Evolutionary conservation across 1,140 invertebrate genomes (phyloP), one percentile per base, ranked within the genome.

Genomic region (Aphelinus atriplicis): DNA sequence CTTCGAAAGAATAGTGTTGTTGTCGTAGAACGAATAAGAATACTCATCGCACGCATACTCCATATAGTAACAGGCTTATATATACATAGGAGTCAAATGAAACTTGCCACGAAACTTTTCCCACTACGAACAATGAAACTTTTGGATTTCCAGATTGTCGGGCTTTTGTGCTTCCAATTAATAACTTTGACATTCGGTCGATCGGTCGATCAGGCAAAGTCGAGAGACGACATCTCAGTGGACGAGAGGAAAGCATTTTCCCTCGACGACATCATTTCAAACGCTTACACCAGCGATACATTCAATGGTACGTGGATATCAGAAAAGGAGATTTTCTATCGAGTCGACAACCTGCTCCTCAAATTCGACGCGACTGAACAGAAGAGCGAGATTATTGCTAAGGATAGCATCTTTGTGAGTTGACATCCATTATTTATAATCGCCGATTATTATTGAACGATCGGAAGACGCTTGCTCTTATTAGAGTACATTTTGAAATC

Each of bases 251-350:
- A 79, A 50, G 77, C 79, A n/a, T 80, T 81, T 79, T 75, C 78
- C 45, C 78, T 84, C 45, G 81, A 84, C 64, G 82, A 83, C 62
- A 78, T 81, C 43, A 80, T 81, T 70, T 73, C 64, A 7, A 80
- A 78, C 68, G 55, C 69, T 79, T 82, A 78, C 75, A 77, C 3
- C 9, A 76, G 75, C 60, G 63, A 73, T 62, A 45, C 71, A n/a
- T 86, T 87, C 79, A 86, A 86, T 55, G 86, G 83, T 47, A 83
- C 81, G 48, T 87, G 86, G 86, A 81, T 81, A 75, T 83, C 86
- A 7, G 69, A 79, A 9, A 82, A 78, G 6, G 82, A 82, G 69
- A 82, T 87, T 78, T 73, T 83, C 69, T 81, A 80, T 63, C 65
- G 74, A 10, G 63, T 83, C 58, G 9, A 47, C 51, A 43, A 75